phyloP scores from a whole-genome alignment of 2,797 vertebrate genomes.

The Enteromius paludinosus region DNA sequence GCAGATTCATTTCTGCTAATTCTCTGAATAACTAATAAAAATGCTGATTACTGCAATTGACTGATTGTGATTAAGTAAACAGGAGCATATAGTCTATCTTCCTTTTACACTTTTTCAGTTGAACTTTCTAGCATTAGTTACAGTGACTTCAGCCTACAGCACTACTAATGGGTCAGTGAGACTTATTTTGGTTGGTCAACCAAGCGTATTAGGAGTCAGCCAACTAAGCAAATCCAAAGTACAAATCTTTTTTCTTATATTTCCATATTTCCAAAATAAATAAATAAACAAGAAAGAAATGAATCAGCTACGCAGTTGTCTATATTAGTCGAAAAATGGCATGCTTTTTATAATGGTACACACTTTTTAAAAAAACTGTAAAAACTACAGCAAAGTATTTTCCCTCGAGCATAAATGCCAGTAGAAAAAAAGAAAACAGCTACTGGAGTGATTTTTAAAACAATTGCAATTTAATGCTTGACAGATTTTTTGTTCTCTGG shows the following conservation, averaged over 20 bases:
- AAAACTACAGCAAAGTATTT: neutral
- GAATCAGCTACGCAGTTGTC: neutral
- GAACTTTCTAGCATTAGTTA: neutral
- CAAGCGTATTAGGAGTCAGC: slow-evolving; percentile 4
- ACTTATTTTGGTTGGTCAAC: slow-evolving; percentile 13
- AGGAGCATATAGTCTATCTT: neutral
- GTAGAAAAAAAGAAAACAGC: neutral
- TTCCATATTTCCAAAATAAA: too few relatives aligned
- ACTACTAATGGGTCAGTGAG: neutral
- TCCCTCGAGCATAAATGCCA: neutral
- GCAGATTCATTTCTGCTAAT: too few relatives aligned
- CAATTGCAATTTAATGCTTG: slow-evolving; percentile 7
- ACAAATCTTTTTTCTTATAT: neutral
- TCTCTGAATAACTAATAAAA: neutral
- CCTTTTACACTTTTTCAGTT: neutral
- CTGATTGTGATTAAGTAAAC: neutral
- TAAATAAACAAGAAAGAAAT: neutral
- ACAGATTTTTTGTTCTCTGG: neutral
- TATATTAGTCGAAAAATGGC: neutral
- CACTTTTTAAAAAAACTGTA: neutral
- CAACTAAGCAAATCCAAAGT: slow-evolving; percentile 2
- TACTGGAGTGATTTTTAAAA: neutral
- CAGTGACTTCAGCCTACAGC: neutral
- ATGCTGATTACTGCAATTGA: neutral
- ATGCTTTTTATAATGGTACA: neutral